Conservation (phyloP, 2,797 vertebrate species). For the Poecile montanus region DNA sequence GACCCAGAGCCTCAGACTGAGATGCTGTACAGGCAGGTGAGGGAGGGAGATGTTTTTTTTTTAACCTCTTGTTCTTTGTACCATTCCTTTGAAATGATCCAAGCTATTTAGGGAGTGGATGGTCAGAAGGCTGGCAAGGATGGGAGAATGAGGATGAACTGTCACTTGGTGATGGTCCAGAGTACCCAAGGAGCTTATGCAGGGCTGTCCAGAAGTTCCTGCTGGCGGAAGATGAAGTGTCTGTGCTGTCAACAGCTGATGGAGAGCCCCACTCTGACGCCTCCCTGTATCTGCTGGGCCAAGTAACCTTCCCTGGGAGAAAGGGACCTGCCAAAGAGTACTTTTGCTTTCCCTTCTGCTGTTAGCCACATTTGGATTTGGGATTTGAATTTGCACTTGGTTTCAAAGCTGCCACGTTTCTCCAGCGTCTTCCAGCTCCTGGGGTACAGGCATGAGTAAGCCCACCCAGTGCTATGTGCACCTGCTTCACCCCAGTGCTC, state of each 20-base stretch:
- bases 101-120: background rate
- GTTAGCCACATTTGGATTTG: background rate
- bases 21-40: background rate
- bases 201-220: background rate
- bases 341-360: background rate
- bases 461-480: background rate
- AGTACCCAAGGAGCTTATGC: background rate
- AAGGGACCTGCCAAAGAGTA: background rate
- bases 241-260: background rate
- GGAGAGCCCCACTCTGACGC: background rate
- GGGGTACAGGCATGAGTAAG: background rate
- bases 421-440: background rate
- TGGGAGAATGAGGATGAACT: background rate
- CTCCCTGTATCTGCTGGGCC: background rate
- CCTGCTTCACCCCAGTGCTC: background rate
- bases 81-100: background rate
- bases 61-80: background rate
- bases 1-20: background rate
- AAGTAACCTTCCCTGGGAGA: background rate
- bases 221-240: background rate
- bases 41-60: background rate
- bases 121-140: background rate
- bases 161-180: background rate
- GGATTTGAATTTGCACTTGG: background rate
- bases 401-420: background rate